A percentile compares a stretch with the other conserved stretches of the same genome.
phyloP scores from a whole-genome alignment of 1,140 invertebrate genomes.

The Patella vulgata region DNA sequence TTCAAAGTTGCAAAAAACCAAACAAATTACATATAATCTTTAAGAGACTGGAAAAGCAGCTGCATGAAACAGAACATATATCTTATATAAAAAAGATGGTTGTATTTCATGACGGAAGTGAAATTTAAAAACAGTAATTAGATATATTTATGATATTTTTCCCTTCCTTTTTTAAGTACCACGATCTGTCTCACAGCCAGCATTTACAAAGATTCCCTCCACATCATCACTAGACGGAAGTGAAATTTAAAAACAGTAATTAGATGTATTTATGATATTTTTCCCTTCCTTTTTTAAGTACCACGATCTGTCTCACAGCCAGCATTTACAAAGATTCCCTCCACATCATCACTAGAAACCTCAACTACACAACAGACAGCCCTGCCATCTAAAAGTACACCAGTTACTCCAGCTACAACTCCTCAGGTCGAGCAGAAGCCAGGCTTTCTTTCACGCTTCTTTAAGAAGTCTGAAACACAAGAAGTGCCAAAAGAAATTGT shows the following conservation, averaged over 20 bases:
- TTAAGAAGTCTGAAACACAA: constrained; percentile 35
- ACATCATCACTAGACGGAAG: constrained; percentile 10
- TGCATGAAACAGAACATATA: no score
- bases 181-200: constrained; percentile 52
- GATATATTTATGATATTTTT: constrained; percentile 1
- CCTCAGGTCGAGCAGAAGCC: constrained; percentile 45
- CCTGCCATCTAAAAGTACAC: constrained; percentile 9
- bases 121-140: no score
- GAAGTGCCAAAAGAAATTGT: no score
- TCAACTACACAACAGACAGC: constrained; percentile 6
- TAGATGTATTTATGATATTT: background rate
- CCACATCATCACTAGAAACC: constrained; percentile 12
- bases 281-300: constrained; percentile 35
- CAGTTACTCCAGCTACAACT: constrained; percentile 26
- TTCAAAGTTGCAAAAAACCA: background rate
- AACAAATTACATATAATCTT: no score
- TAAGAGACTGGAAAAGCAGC: no score
- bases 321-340: constrained; percentile 30
- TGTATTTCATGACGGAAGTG: no score
- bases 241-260: no score
- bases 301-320: constrained; percentile 56
- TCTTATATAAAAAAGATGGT: no score
- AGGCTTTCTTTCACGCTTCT: constrained; percentile 62
- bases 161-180: constrained; percentile 42
- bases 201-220: constrained; percentile 31